Base-by-base conservation (phyloP, 2,113 vertebrate genomes). In the Australoheros scitulus region DNA sequence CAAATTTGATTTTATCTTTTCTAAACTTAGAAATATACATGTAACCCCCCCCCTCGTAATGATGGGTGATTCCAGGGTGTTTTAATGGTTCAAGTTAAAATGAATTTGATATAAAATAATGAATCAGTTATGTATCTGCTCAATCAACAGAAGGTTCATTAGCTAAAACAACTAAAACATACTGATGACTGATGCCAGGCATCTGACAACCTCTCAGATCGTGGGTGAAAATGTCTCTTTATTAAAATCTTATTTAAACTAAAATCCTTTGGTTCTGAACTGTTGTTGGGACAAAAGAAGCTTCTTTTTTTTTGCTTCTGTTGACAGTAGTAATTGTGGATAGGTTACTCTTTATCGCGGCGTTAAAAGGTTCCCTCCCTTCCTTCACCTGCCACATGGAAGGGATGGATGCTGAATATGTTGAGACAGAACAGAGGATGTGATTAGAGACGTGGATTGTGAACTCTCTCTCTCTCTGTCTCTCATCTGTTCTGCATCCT, bases 361-460 rank as follows among this genome's bases (percentile, higher is more conserved):
- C 38, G 55, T 32, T 61, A n/a, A n/a, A 15, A 50, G 26, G 68
- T 61, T 18, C 20, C 47, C n/a, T 52, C 36, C 22, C 50, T 60
- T 29, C 32, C 22, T 17, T 87, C 64, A 59, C n/a, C 24, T n/a
- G 22, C 7, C 41, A 6, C 2, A 68, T 47, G 18, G 79, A 34
- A 18, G 10, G 20, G 65, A 72, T 17, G 38, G 65, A 8, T 61
- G 24, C 34, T 11, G 60, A 80, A 68, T 38, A 74, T 18, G 14
- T 7, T n/a, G 47, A 56, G 64, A 77, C 52, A 61, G 76, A 89
- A 36, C 61, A 60, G 85, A 85, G 81, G 74, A 88, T 92, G 85
- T 58, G 88, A 93, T 91, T 90, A 83, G 80, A 80, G 75, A 61
- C 55, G 82, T 76, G 75, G 34, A 55, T 10, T 29, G 82, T 79